Conservation (phyloP, 2,113 vertebrate species). For the Calonectris borealis region DNA sequence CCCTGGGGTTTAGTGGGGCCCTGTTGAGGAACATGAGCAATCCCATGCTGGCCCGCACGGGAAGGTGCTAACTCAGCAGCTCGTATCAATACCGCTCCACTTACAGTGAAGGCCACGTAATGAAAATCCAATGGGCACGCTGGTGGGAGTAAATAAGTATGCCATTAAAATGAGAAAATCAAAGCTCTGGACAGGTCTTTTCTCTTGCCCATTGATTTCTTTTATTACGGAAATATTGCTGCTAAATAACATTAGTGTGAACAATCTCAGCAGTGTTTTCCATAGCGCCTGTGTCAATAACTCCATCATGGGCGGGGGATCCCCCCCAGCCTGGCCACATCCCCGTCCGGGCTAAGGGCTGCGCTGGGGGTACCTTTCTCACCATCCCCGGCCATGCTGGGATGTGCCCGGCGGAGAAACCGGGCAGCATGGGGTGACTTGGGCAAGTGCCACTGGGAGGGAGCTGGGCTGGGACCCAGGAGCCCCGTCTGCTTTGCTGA, state of each 20-base stretch:
- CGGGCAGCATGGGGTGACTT: too few species aligned
- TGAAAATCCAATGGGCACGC: conserved; percentile 73
- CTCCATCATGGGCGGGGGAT: neutral
- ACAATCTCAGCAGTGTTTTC: conserved; percentile 74
- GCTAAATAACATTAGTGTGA: conserved; percentile 78
- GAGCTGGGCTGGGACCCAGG: too few species aligned
- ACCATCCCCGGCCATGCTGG: too few species aligned
- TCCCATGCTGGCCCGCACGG: neutral
- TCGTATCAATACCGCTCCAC: conserved; percentile 69
- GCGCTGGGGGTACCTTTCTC: too few species aligned
- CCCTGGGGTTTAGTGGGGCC: neutral
- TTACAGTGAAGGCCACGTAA: conserved; percentile 69
- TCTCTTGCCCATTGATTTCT: conserved; percentile 74
- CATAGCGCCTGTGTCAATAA: conserved; percentile 51
- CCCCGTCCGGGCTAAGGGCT: too few species aligned
- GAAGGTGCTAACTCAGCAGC: conserved; percentile 74
- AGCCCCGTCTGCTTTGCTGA: too few species aligned
- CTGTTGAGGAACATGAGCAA: neutral
- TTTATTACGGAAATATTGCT: conserved; percentile 78
- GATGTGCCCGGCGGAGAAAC: too few species aligned
- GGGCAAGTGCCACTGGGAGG: too few species aligned
- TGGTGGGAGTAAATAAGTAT: conserved; percentile 76
- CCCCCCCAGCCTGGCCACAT: neutral
- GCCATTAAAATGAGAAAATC: conserved; percentile 79
- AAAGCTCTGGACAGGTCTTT: conserved; percentile 72